Evolutionary conservation across 2,888 invertebrate species (phyloP), one percentile per base, ranked within the genome.

Genomic region (Tanytarsus gracilentus): DNA sequence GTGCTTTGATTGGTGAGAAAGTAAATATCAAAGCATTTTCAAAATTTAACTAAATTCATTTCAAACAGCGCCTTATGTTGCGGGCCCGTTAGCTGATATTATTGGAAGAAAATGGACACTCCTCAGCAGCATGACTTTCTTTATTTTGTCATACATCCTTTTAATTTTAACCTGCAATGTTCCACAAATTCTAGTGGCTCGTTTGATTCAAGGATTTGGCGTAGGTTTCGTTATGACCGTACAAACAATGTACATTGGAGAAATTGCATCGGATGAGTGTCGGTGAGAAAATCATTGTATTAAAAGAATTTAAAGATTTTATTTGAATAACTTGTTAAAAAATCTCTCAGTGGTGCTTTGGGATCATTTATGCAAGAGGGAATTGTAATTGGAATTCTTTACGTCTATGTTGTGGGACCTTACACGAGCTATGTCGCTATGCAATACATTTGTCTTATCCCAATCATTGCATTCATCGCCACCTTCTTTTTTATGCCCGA

Each of bases 171-270:
- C 59, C 21, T 33, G 49, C 25, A 50, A 82, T 78, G 72, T 77
- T 72, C 5, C 83, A 80, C 58, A 76, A 78, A 61, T 77, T 79
- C 65, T 72, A 78, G 61, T 80, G 6, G 73, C 69, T 0, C 70
- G 74, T 23, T 63, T 73, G 8, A 63, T 74, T 2, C 74, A 74
- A 71, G 88, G 88, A 48, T 66, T 84, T 1, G 81, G 80, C 1
- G 78, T 83, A 0, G 85, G 86, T 0, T 81, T 84, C 67, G 74
- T 83, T 11, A 86, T 84, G 73, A 83, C 86, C 0, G 81, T 85
- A 1, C 79, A 84, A 1, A 90, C 93, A 0, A 87, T 91, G 81
- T 94, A 93, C 73, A 82, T 91, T 62, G 88, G 88, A 39, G 94
- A 94, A 73, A 86, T 91, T 49, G 81, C 91, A 4, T 85, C 88